These are phyloP conservation scores for Cyphomyrus discorhynchus DNA, from an alignment of 2,113 vertebrate species.

Conservation along the genomic window DNA sequence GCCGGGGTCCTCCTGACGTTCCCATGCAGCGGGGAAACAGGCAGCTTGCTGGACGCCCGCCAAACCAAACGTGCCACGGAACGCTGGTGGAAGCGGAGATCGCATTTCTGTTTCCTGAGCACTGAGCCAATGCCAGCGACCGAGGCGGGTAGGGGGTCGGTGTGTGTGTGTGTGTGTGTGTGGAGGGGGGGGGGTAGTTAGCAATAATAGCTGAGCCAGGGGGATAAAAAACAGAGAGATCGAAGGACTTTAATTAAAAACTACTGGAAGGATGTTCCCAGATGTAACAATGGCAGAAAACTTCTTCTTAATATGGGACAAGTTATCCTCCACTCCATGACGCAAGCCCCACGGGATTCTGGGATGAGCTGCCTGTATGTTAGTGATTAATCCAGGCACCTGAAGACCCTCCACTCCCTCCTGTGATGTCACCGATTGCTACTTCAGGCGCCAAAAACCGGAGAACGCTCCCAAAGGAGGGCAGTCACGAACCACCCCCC, in stretches of 20 bases:
- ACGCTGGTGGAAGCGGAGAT: conserved; percentile 41
- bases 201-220: conserved; percentile 31
- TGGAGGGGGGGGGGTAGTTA: neutral
- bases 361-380: conserved; percentile 40
- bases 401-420: conserved; percentile 35
- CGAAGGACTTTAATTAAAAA: conserved; percentile 2
- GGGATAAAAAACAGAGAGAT: conserved; percentile 13
- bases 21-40: conserved; percentile 68
- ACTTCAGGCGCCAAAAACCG: conserved; percentile 38
- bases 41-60: conserved; percentile 49
- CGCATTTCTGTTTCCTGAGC: conserved; percentile 60
- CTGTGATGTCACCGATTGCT: conserved; percentile 52
- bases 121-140: conserved; percentile 13
- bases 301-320: neutral
- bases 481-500: conserved; percentile 30
- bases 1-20: conserved; percentile 60
- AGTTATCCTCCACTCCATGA: neutral
- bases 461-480: conserved; percentile 48
- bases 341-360: neutral
- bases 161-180: too few relatives aligned
- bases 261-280: conserved; percentile 22
- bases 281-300: neutral
- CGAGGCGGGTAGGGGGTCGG: neutral
- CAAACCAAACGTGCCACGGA: conserved; percentile 50
- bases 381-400: conserved; percentile 41